These are phyloP conservation scores for Bombus breviceps DNA, from an alignment of 1,140 invertebrate genomes.

Conservation along the genomic window DNA sequence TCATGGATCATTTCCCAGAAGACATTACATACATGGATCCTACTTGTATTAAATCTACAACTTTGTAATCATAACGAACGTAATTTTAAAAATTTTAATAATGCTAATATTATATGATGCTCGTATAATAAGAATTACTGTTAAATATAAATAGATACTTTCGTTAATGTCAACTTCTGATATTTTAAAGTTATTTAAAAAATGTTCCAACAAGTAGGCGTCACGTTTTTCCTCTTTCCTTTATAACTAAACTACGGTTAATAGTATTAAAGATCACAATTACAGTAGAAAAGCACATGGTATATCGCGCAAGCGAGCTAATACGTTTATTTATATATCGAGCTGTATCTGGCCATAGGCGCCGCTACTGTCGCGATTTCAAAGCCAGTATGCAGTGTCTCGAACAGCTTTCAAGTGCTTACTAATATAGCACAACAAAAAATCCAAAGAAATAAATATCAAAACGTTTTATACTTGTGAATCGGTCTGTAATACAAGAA, in stretches of 20 bases:
- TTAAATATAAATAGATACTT: background rate
- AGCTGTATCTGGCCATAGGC: conserved; percentile 31
- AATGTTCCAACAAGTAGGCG: background rate
- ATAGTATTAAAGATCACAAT: conserved; percentile 12
- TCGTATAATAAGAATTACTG: background rate
- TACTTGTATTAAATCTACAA: conserved; percentile 50
- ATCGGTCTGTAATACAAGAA: background rate
- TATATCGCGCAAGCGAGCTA: conserved; percentile 29
- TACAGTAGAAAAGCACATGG: conserved; percentile 13
- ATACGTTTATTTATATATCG: conserved; percentile 48
- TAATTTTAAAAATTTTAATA: background rate
- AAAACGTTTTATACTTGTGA: background rate
- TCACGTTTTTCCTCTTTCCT: background rate
- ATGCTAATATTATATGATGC: background rate
- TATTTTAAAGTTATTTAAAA: conserved; percentile 9
- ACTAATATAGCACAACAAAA: conserved; percentile 7
- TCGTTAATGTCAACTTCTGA: conserved; percentile 3
- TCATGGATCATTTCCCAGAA: conserved; percentile 86
- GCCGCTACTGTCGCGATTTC: conserved; percentile 38
- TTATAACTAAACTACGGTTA: background rate
- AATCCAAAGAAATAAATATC: background rate
- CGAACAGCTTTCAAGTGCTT: conserved; percentile 9
- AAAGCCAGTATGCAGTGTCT: conserved; percentile 41
- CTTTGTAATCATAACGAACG: conserved; percentile 29
- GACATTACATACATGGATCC: conserved; percentile 80